Base-by-base conservation (phyloP, 1,140 invertebrate genomes). In the Drosophila malerkotliana region DNA sequence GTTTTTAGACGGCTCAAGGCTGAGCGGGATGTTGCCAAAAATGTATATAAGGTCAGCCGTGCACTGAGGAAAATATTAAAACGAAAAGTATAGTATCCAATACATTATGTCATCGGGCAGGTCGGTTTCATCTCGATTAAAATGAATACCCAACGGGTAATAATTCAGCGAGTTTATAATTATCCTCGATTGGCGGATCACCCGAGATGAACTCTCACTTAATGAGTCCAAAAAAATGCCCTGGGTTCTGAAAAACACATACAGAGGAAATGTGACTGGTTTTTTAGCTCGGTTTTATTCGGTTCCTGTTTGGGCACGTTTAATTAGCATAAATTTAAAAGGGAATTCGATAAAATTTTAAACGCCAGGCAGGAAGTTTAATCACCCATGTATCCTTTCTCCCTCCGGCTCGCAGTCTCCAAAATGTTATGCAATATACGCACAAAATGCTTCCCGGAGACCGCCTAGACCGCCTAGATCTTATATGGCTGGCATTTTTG, bases 1-100 rank as follows among this genome's bases (percentile, higher is more conserved):
- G 73, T 77, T 82, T 82, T 88, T 88, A 83, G 83, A 67, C 60
- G 9, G 10, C 18, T 30, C 83, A 87, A 87, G 83, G 83, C 88
- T 87, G 62, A 54, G 62, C 57, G 72, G 39, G 48, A 59, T 64
- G 54, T 68, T 83, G 83, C 83, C 83, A 87, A 67, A 87, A 87
- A 67, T 54, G 75, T 47, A 60, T 51, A 64, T 87, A 83, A 87
- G 83, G 83, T 83, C 79, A 88, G 54, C 63, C 32, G 7, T 62
- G 67, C 69, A 62, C 48, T 9, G 41, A 6, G 57, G 37, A 32
- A 73, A 54, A 53, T 14, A 45, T 37, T 18, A 21, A 30, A 8
- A 30, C 10, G 15, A 61, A 61, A 30, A 37, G 3, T n/a, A 32
- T 32, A 32, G 18, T 9, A 3, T 26, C 30, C 21, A 32, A 64